A percentile compares a stretch with the other conserved stretches of the same genome.
These are phyloP conservation scores for Leptura quadrifasciata DNA, from an alignment of 2,888 invertebrate species.

Conservation along the genomic window DNA sequence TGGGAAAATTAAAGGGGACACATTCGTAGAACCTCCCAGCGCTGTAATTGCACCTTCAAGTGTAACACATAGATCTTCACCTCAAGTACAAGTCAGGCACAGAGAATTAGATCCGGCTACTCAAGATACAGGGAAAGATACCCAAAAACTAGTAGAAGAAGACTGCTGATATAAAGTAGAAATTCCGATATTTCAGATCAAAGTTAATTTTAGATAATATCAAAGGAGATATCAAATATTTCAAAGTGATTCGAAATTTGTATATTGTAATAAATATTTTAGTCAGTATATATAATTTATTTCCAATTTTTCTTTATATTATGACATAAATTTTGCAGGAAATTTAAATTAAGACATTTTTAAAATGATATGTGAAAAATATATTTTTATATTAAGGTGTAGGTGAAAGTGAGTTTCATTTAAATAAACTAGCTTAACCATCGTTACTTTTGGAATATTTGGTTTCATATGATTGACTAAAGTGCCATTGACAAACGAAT, in stretches of 20 bases:
- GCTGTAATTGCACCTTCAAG: conserved; percentile 89
- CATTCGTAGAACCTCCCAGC: conserved; percentile 79
- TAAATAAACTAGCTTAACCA: conserved; percentile 41
- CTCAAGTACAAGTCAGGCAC: conserved; percentile 84
- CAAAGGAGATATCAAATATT: conserved; percentile 44
- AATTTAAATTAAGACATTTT: conserved; percentile 32
- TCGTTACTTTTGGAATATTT: conserved; percentile 38
- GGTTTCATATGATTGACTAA: conserved; percentile 44
- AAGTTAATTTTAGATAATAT: conserved; percentile 63
- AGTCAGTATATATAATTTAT: conserved; percentile 54
- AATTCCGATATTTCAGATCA: conserved; percentile 62
- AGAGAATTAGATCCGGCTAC: conserved; percentile 88
- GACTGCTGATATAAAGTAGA: conserved; percentile 79
- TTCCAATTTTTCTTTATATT: conserved; percentile 45
- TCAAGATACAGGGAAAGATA: conserved; percentile 93
- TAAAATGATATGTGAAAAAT: conserved; percentile 44
- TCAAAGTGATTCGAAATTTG: conserved; percentile 42
- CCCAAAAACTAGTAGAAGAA: conserved; percentile 92
- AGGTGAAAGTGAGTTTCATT: conserved; percentile 50
- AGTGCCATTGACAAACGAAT: conserved; percentile 59
- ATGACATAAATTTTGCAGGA: conserved; percentile 10
- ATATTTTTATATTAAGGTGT: conserved; percentile 59
- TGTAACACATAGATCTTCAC: conserved; percentile 86
- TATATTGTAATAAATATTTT: conserved; percentile 41
- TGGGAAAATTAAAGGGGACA: conserved; percentile 78